phyloP scores from a whole-genome alignment of 92 coral and sea anemone species.

The Zoanthus sociatus region DNA sequence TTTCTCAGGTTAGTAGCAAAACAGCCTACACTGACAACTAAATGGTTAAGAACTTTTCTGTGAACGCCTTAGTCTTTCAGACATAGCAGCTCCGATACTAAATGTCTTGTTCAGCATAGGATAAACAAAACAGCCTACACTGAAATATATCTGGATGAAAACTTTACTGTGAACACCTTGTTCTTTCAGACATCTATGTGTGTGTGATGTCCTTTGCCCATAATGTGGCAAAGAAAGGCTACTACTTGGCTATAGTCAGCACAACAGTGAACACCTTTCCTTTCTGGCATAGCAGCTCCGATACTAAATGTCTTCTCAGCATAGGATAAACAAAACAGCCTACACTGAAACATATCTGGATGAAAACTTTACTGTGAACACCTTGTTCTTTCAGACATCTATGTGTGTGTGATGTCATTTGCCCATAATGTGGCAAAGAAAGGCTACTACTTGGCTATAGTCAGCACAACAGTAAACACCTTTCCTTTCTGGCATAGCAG shows the following conservation, averaged over 20 bases:
- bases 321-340: too few relatives aligned
- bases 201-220: conserved; percentile 81
- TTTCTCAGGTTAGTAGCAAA: too few relatives aligned
- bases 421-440: conserved; percentile 80
- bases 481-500: neutral
- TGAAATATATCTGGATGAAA: neutral
- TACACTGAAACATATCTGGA: neutral
- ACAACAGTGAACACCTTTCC: conserved; percentile 84
- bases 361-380: neutral
- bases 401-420: conserved; percentile 82
- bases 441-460: conserved; percentile 82
- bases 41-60: neutral
- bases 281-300: too few relatives aligned
- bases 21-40: too few relatives aligned
- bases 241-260: conserved; percentile 85
- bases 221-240: conserved; percentile 76
- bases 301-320: too few relatives aligned
- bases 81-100: too few relatives aligned
- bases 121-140: too few relatives aligned
- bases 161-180: neutral
- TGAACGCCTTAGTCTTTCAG: neutral
- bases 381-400: conserved; percentile 72
- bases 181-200: conserved; percentile 83
- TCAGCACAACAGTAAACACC: conserved; percentile 92
- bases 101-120: too few relatives aligned